Base-by-base conservation (phyloP, 2,113 vertebrate genomes). In the Indicator maculatus region DNA sequence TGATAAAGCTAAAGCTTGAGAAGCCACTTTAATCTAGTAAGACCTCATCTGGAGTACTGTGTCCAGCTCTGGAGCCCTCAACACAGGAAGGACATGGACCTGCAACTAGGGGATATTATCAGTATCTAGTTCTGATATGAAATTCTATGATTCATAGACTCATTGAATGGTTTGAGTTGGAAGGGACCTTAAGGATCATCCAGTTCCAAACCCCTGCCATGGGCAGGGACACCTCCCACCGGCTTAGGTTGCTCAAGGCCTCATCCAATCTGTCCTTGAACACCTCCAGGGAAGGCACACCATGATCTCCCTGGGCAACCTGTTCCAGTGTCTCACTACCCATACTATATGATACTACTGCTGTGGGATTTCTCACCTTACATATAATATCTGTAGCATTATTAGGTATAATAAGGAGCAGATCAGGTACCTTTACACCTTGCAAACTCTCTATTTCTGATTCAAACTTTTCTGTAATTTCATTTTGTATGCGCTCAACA, bases 401-500 rank as follows among this genome's bases (percentile, higher is more conserved):
- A 73, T 76, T 74, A 70, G 88, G 88, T 30, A 71, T 94, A 93
- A 82, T 66, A 94, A 65, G 11, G 23, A 63, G 44, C 38, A 9
- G 66, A 79, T 19, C 93, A 64, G 72, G 65, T 96, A 99, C 99
- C 98, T 95, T 97, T 66, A 99, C 91, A 53, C 9, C 30, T 78
- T 95, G 90, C 64, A 99, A 83, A 59, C 45, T 95, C 33, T 55
- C 96, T 70, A 93, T 72, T 64, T 99, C 98, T 27, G 87, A 72
- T 79, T 98, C 96, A 96, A 98, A 99, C 50, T 97, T 98, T 26
- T 98, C 97, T 89, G 89, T 84, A 88, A 99, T 98, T 96, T 99
- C 98, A 73, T 31, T 93, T 97, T 96, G 97, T 69, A 99, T 97
- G 41, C 97, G 98, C 16, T 98, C 98, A 47, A 67, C 45, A 19